phyloP scores from a whole-genome alignment of 2,113 vertebrate species.

The Corythornis vintsioides region DNA sequence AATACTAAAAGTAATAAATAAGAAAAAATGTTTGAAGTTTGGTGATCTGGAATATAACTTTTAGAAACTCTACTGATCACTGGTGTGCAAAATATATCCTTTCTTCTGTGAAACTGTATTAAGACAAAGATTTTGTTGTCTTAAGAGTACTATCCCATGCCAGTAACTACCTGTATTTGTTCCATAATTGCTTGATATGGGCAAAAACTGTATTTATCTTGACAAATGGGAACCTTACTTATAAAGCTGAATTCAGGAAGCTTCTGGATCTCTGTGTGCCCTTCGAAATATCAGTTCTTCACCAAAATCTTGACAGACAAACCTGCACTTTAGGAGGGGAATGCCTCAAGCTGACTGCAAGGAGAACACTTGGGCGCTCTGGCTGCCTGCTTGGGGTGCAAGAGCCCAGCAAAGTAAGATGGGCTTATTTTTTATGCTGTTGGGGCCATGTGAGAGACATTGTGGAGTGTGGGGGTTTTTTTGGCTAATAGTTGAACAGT shows the following conservation, averaged over 20 bases:
- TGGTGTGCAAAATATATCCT: background rate
- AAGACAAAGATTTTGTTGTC: background rate
- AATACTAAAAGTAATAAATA: background rate
- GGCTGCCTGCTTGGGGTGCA: background rate
- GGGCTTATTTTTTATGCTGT: background rate
- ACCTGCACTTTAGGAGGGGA: background rate
- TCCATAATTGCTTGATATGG: background rate
- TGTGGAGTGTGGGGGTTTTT: fast-evolving
- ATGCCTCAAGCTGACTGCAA: background rate
- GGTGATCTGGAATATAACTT: background rate
- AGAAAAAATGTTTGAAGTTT: background rate
- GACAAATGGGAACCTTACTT: background rate
- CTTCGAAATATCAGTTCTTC: background rate
- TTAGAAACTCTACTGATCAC: background rate
- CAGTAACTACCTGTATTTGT: background rate
- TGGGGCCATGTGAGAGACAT: background rate
- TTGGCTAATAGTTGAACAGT: background rate
- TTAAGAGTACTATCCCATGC: background rate
- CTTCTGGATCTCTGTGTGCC: background rate
- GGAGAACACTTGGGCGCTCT: background rate
- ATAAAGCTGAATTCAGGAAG: background rate
- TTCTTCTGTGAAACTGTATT: background rate
- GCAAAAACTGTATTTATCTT: background rate
- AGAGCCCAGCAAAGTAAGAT: background rate
- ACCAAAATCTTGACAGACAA: background rate